Percentiles rank a stretch among this genome's conserved stretches.
Evolutionary conservation across 2,113 vertebrate genomes (phyloP).

Genomic region (Scophthalmus maximus): DNA sequence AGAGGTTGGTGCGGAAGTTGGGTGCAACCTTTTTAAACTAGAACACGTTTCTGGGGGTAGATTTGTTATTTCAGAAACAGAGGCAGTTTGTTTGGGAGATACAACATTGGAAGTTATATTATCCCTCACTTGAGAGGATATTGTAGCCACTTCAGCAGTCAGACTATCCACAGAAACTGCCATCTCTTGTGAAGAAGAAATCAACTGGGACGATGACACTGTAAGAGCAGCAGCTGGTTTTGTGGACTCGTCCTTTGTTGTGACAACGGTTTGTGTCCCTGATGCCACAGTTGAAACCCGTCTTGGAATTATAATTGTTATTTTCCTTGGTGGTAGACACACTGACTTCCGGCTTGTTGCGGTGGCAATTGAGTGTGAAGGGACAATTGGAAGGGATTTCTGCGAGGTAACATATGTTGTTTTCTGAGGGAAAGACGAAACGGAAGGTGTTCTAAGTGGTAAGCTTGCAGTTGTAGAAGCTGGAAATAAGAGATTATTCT

Average conservation of each 20-base stretch:
- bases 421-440: constrained; percentile 9
- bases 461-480: neutral
- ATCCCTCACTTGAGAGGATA: neutral
- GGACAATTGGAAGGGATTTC: neutral
- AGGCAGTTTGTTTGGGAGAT: neutral
- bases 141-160: neutral
- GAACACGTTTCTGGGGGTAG: neutral
- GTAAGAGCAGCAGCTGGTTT: neutral
- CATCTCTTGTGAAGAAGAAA: constrained; percentile 2
- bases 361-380: neutral
- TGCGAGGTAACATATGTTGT: neutral
- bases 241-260: neutral
- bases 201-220: neutral
- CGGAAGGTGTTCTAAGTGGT: neutral
- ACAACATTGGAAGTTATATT: neutral
- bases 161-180: neutral
- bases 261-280: neutral
- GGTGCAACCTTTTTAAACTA: constrained; percentile 11
- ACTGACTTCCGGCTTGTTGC: neutral
- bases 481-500: neutral
- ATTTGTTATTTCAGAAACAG: neutral
- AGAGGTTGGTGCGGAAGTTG: neutral
- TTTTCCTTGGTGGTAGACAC: neutral
- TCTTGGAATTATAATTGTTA: constrained; percentile 44
- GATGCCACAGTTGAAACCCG: neutral